Percentiles rank a stretch among this genome's conserved stretches.
Evolutionary conservation across 2,888 invertebrate genomes (phyloP).

Genomic region (Spodoptera exigua): DNA sequence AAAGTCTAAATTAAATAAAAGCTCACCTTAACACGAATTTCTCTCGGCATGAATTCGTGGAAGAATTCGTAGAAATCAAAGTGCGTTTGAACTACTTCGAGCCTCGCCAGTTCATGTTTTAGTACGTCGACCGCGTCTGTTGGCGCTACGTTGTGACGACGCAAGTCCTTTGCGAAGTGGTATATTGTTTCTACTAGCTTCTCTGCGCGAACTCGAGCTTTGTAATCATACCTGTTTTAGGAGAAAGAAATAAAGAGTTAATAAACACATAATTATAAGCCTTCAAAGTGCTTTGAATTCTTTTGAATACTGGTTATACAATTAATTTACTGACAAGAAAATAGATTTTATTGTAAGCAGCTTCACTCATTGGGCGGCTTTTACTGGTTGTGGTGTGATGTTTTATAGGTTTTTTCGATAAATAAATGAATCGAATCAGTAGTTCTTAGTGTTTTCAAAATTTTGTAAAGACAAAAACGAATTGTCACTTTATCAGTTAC

Average conservation of each 20-base stretch:
- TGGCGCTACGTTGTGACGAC: conserved; percentile 63
- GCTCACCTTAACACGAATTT: conserved; percentile 78
- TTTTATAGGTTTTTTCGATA: too few species aligned
- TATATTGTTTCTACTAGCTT: conserved; percentile 75
- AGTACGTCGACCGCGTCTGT: conserved; percentile 64
- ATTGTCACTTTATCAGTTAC: too few species aligned
- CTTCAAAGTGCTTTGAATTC: too few species aligned
- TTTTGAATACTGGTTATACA: too few species aligned
- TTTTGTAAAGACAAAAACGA: too few species aligned
- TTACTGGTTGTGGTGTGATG: too few species aligned
- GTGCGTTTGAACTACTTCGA: conserved; percentile 76
- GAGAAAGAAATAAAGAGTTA: neutral
- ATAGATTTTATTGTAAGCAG: too few species aligned
- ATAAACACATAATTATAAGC: neutral
- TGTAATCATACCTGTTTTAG: conserved; percentile 79
- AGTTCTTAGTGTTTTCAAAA: too few species aligned
- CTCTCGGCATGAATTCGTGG: conserved; percentile 79
- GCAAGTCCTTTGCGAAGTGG: conserved; percentile 69
- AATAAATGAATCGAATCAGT: too few species aligned
- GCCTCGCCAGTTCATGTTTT: conserved; percentile 77
- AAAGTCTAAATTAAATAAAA: too few species aligned
- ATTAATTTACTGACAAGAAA: too few species aligned
- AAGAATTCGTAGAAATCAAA: conserved; percentile 82
- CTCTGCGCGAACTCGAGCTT: conserved; percentile 79
- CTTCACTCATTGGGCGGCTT: too few species aligned